Evolutionary conservation across 2,888 invertebrate species (phyloP).

Genomic region (Xestia sexstrigata): DNA sequence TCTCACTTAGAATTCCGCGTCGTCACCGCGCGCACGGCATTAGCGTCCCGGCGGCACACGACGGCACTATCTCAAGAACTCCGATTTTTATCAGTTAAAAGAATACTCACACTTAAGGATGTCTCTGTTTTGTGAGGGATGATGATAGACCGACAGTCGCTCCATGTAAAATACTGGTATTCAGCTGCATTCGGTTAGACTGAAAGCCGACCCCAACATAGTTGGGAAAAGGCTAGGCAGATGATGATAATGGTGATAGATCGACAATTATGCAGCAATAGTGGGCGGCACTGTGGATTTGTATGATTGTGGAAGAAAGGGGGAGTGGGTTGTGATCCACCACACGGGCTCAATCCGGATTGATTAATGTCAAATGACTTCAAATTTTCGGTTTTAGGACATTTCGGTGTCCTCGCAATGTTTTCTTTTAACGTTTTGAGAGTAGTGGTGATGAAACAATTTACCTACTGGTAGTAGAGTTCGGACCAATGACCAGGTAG

Average conservation of each 20-base stretch:
- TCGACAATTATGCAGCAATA: not conserved
- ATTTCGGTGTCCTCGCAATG: not conserved
- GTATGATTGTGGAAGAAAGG: not conserved
- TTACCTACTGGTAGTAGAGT: not conserved
- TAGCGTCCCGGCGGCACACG: slow-evolving; percentile 62
- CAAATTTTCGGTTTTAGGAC: not conserved
- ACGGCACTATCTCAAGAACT: slow-evolving; percentile 55
- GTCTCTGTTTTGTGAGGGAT: not conserved
- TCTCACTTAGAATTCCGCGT: slow-evolving; percentile 66
- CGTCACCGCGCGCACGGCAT: slow-evolving; percentile 62
- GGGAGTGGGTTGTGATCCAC: not conserved
- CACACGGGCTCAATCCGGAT: not conserved
- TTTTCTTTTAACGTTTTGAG: not conserved
- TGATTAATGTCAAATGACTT: not conserved
- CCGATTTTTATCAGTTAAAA: slow-evolving; percentile 67
- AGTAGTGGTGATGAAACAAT: not conserved
- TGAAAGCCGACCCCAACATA: no score
- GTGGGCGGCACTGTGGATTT: not conserved
- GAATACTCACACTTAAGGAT: slow-evolving; percentile 54
- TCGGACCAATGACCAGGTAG: no score
- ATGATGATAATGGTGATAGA: not conserved
- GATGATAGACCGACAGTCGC: not conserved
- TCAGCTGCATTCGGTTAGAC: no score
- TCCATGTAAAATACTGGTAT: no score
- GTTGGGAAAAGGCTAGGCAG: no score